Evolutionary conservation across 2,113 vertebrate species (phyloP), one percentile per base, ranked within the genome.

Genomic region (Larimichthys crocea): DNA sequence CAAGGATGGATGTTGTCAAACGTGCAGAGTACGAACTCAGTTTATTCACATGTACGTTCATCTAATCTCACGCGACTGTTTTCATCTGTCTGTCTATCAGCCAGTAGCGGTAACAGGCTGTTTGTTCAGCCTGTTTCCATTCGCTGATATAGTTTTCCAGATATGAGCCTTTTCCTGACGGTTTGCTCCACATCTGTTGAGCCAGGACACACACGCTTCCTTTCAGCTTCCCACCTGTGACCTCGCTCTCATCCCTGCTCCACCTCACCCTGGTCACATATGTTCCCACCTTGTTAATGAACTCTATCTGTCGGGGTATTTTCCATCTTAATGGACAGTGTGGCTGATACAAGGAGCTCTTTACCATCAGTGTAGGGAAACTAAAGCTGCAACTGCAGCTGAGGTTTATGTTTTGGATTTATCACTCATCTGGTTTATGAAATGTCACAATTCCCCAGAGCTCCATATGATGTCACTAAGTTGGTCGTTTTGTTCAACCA

Each of bases 161-260:
- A 88, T 86, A 83, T 24, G 84, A 86, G 64, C 64, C 78, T 49
- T 77, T 89, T 88, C 86, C 88, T 74, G 83, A 83, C 26, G 20
- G 44, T 29, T 55, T 17, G 64, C 44, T 64, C 55, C 60, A 67
- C 80, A 85, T 86, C 75, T 91, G 89, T 84, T 57, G 88, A 90
- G 60, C 89, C 86, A 88, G 91, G 78, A 82, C 84, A 78, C 67
- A 74, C 49, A 10, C 15, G 50, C 67, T 91, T 93, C 93, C 92
- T 86, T 60, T 90, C 85, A 49, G 71, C 72, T 76, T 70, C 73
- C 80, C 82, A 91, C 65, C 83, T 83, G 53, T 76, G 82, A 82
- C 85, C 84, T 83, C 53, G 3, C 40, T 62, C 53, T 73, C 73
- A 59, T 74, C 71, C 26, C 70, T 20, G 40, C 59, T 46, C 4